Base-by-base conservation (phyloP, 2,888 invertebrate genomes). In the Napeogenes inachia region DNA sequence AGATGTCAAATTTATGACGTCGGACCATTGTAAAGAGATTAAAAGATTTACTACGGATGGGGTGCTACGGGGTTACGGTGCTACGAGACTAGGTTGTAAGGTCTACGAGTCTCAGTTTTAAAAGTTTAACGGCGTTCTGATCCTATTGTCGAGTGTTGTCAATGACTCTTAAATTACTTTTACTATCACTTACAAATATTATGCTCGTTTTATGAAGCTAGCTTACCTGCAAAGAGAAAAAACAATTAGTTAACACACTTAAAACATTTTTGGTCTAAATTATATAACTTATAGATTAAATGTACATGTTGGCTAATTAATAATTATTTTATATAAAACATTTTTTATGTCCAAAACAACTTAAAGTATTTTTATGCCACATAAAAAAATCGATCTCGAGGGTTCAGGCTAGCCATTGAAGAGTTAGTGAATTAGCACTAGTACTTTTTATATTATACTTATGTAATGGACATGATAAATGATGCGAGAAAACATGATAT, bases 1-100 rank as follows among this genome's bases (percentile, higher is more conserved):
- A 89, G 87, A 89, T 89, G 89, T 89, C 87, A 87, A 88, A 90
- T 90, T 90, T 90, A 90, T 89, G 87, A 87, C 83, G 79, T 81
- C 72, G 85, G 84, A 84, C 87, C 87, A 88, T 87, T 89, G 89
- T 85, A 87, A 87, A 89, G 86, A 87, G 89, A 90, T 90, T 90
- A 89, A 89, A 89, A 87, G 87, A 88, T 90, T 89, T 89, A 89
- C 80, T 83, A 83, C 80, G 81, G 78, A 76, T 74, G 76, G 77
- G 78, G 73, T 76, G 73, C 72, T 77, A 79, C 79, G 71, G 58
- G 62, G 69, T 69, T 70, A 68, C 70, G 60, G 47, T 6, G 59
- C 79, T 79, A 80, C 79, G 65, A 72, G 13, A 59, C 64, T 61
- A 61, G 54, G 58, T 46, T 47, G 58, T 57, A 54, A 63, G 62